phyloP scores from a whole-genome alignment of 2,888 invertebrate genomes.

The Agonopterix alstromeriana region DNA sequence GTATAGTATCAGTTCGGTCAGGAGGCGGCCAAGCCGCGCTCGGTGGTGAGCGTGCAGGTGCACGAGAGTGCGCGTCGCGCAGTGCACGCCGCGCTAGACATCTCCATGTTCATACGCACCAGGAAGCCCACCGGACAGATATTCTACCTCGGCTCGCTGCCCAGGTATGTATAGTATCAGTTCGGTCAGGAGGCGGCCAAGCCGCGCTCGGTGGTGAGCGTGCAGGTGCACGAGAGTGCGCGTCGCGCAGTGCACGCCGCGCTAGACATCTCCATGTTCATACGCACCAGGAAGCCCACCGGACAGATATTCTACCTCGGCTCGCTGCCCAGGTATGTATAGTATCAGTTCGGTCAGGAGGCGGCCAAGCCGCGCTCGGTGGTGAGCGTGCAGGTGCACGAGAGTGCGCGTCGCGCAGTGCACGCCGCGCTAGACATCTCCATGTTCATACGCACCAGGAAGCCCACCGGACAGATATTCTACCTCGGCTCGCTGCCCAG shows the following conservation, averaged over 20 bases:
- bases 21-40: constrained; percentile 74
- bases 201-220: constrained; percentile 84
- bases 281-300: constrained; percentile 87
- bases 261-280: constrained; percentile 94
- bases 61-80: constrained; percentile 81
- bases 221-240: constrained; percentile 81
- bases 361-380: constrained; percentile 78
- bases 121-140: constrained; percentile 90
- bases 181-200: no score
- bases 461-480: constrained; percentile 90
- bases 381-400: constrained; percentile 83
- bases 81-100: constrained; percentile 88
- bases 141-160: constrained; percentile 89
- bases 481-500: constrained; percentile 86
- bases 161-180: constrained; percentile 20
- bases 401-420: constrained; percentile 82
- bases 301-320: constrained; percentile 95
- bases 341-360: no score
- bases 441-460: constrained; percentile 93
- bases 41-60: constrained; percentile 85
- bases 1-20: no score
- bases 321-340: constrained; percentile 66
- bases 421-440: constrained; percentile 91
- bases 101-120: constrained; percentile 95
- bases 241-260: constrained; percentile 86